Conservation (phyloP, 1,140 invertebrate genomes). For the Periplaneta americana region DNA sequence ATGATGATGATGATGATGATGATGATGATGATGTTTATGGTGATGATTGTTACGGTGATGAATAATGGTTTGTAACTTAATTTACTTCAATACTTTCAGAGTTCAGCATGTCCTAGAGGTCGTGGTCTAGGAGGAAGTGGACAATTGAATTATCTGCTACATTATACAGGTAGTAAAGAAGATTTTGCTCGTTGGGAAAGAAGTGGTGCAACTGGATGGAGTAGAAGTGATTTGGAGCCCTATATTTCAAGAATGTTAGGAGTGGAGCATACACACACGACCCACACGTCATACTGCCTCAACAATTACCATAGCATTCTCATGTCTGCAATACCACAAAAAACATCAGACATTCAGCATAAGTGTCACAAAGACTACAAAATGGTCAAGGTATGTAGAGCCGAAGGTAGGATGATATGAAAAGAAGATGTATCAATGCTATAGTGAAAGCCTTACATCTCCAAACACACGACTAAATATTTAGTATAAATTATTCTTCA, state of each 20-base stretch:
- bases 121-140: slow-evolving; percentile 65
- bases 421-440: no score
- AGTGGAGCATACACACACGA: background rate
- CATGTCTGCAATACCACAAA: background rate
- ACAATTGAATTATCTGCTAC: slow-evolving; percentile 61
- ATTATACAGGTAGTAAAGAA: slow-evolving; percentile 51
- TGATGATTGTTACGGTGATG: no score
- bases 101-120: slow-evolving; percentile 55
- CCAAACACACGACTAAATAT: no score
- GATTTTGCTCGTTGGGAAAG: slow-evolving; percentile 53
- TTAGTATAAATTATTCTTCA: no score
- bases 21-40: no score
- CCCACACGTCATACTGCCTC: background rate
- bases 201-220: slow-evolving; percentile 48
- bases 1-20: no score
- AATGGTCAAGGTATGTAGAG: background rate
- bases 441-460: no score
- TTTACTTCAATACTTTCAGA: slow-evolving; percentile 39
- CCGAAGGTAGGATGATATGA: no score
- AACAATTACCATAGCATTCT: background rate
- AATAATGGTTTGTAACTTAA: no score
- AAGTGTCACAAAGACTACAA: background rate
- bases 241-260: background rate
- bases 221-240: slow-evolving; percentile 42
- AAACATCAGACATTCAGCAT: background rate